Evolutionary conservation across 1,140 invertebrate genomes (phyloP).

Genomic region (Zaprionus kolodkinae): DNA sequence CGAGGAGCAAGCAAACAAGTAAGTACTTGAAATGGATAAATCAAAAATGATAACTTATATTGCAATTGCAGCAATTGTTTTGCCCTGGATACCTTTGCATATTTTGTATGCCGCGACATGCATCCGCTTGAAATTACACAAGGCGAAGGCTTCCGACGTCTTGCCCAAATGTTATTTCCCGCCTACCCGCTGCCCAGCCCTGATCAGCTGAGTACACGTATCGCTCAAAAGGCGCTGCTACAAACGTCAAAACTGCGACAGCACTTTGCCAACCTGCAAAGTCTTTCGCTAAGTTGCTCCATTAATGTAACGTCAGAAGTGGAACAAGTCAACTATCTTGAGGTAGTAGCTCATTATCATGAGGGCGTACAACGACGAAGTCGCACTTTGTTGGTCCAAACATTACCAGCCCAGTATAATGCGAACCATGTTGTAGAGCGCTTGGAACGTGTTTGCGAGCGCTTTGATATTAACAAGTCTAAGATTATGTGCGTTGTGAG

Average conservation of each 20-base stretch:
- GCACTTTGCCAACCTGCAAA: slow-evolving; percentile 15
- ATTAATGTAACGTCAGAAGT: slow-evolving; percentile 1
- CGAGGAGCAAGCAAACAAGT: slow-evolving; percentile 8
- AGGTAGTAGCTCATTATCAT: slow-evolving; percentile 45
- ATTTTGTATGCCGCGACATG: slow-evolving; percentile 52
- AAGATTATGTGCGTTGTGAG: slow-evolving; percentile 49
- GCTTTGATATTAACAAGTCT: slow-evolving; percentile 48
- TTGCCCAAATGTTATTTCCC: slow-evolving; percentile 33
- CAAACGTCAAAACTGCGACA: slow-evolving; percentile 21
- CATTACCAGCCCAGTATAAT: slow-evolving; percentile 28
- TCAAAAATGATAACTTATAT: not conserved
- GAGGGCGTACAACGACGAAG: slow-evolving; percentile 24
- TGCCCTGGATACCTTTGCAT: slow-evolving; percentile 34
- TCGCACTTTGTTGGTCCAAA: slow-evolving; percentile 30
- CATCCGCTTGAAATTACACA: slow-evolving; percentile 28
- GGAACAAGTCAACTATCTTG: slow-evolving; percentile 23
- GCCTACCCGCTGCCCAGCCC: slow-evolving; percentile 18
- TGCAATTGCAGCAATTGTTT: slow-evolving; percentile 12
- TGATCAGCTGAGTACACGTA: slow-evolving; percentile 17
- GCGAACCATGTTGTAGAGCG: slow-evolving; percentile 34
- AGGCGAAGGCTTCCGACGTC: slow-evolving; percentile 44
- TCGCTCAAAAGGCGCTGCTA: slow-evolving; percentile 23
- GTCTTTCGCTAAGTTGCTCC: slow-evolving; percentile 40
- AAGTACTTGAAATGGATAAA: not conserved
- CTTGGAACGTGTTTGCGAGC: slow-evolving; percentile 36